Base-by-base conservation (phyloP, 2,888 invertebrate genomes). In the Acanthosepion pharaonis region DNA sequence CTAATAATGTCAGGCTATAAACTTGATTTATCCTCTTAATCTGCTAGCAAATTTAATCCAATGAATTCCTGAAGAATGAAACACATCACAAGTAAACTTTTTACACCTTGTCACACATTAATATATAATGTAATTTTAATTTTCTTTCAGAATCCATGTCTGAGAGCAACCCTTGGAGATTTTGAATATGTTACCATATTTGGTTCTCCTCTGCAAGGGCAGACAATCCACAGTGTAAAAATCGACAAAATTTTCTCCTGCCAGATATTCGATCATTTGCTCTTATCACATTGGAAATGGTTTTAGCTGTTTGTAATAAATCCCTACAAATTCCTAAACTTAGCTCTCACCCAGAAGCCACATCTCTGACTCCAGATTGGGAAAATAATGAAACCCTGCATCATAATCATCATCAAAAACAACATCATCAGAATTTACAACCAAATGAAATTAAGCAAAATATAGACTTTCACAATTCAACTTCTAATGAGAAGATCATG, bases 221-320 rank as follows among this genome's bases (percentile, higher is more conserved):
- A 25, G 96, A 96, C 55, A 95, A 95, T 93, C 95, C 95, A 59
- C 94, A 95, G 23, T 95, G 95, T 48, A 95, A 95, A 95, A 96
- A 95, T 95, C 96, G 96, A 94, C 95, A 96, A 53, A 96, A 96
- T 91, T 97, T 96, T 95, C 96, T 97, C 94, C 95, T 96, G 8
- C 96, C 97, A 0, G 97, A 97, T 95, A 96, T 97, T 94, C 95
- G 97, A 25, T 96, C 97, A 33, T 96, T 96, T 95, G 97, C 96
- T 28, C 95, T 97, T 18, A 95, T 97, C 25, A 96, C 96, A 0
- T 94, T 97, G 94, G 96, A 97, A 94, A 95, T 97, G 91, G 95
- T 97, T 51, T 95, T 96, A 33, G 95, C 95, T 95, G 96, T 96
- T 94, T 96, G 96, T 94, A 96, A 96, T 94, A 95, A 96, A 94